phyloP scores from a whole-genome alignment of 1,140 invertebrate genomes.

The Colletes latitarsis region DNA sequence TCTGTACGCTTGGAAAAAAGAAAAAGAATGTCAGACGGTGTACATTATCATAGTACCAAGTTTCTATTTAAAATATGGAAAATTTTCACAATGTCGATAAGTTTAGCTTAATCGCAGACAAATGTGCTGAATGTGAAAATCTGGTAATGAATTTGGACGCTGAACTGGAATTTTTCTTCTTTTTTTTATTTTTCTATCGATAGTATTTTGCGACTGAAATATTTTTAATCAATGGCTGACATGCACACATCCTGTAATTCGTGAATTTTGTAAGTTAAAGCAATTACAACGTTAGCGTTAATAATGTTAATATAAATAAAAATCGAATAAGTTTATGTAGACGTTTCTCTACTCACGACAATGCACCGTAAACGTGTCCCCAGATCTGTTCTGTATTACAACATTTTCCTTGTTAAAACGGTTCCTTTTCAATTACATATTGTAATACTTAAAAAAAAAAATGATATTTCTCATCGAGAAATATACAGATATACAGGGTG shows the following conservation, averaged over 20 bases:
- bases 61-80: neutral
- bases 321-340: conserved; percentile 64
- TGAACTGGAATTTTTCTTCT: conserved; percentile 26
- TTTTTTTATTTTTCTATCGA: conserved; percentile 22
- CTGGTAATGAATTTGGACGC: conserved; percentile 31
- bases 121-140: conserved; percentile 50
- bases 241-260: conserved; percentile 67
- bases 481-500: neutral
- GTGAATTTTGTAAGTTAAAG: conserved; percentile 67
- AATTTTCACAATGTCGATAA: neutral
- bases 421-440: neutral
- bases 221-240: conserved; percentile 53
- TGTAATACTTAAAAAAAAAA: neutral
- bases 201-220: conserved; percentile 50
- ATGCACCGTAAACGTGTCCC: neutral
- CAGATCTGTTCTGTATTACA: neutral
- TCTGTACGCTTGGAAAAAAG: neutral
- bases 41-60: neutral
- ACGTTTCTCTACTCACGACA: neutral
- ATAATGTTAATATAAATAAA: conserved; percentile 69
- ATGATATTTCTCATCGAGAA: too few relatives aligned
- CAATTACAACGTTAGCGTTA: conserved; percentile 59
- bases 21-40: neutral
- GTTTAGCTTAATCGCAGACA: conserved; percentile 15
- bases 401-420: neutral